These are phyloP conservation scores for Lampris incognitus DNA, from an alignment of 2,113 vertebrate genomes.

Conservation along the genomic window DNA sequence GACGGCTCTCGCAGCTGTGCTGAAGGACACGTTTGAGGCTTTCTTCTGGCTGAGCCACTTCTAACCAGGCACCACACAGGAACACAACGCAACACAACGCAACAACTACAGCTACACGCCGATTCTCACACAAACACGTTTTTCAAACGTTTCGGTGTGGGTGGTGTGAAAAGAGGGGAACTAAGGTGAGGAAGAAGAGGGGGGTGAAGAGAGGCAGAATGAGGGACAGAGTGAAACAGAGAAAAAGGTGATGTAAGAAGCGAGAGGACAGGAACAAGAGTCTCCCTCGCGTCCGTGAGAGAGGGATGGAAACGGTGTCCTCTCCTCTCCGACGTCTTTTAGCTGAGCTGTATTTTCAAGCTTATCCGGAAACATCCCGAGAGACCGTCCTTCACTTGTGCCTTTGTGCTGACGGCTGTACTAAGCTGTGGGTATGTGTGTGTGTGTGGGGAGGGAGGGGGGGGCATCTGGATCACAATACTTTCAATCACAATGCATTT, in stretches of 20 bases:
- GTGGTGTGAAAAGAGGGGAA: constrained; percentile 7
- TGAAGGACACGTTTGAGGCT: constrained; percentile 47
- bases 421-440: not conserved
- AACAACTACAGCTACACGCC: not conserved
- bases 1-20: constrained; percentile 42
- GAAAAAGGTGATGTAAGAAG: not conserved
- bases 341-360: too few relatives aligned
- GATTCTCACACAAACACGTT: not conserved
- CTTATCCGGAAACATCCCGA: too few relatives aligned
- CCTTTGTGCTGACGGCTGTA: too few relatives aligned
- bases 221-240: constrained; percentile 3
- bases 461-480: not conserved
- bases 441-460: not conserved
- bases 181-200: constrained; percentile 1
- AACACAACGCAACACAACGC: too few relatives aligned
- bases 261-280: not conserved
- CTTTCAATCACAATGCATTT: too few relatives aligned
- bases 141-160: constrained; percentile 14
- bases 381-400: too few relatives aligned
- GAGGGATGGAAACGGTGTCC: constrained; percentile 28
- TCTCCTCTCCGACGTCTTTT: not conserved
- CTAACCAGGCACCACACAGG: constrained; percentile 5
- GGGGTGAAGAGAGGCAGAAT: constrained; percentile 25
- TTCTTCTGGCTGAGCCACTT: constrained; percentile 37
- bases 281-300: not conserved